Conservation (phyloP, 2,113 vertebrate genomes). For the Hippocampus guttulatus region DNA sequence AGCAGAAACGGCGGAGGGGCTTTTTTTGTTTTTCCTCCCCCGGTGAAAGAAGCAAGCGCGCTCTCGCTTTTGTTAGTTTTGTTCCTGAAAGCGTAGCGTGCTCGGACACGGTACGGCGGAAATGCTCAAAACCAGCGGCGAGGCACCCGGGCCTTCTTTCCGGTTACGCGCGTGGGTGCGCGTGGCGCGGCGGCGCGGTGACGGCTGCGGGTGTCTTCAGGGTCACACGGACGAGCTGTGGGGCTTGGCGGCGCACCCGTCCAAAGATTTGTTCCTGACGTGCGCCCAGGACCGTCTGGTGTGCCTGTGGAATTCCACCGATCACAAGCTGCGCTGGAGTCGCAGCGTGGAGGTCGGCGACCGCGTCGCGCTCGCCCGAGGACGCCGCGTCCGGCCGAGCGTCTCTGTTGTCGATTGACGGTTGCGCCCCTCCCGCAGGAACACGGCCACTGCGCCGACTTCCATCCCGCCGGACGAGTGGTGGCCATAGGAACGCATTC, state of each 20-base stretch:
- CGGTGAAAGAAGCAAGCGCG: no score
- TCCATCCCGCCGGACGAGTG: constrained; percentile 93
- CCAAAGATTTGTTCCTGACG: constrained; percentile 86
- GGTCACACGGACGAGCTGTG: constrained; percentile 98
- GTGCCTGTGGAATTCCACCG: constrained; percentile 87
- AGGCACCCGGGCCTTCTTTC: no score
- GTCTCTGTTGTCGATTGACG: neutral
- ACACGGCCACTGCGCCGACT: constrained; percentile 95
- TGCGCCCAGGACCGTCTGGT: constrained; percentile 96
- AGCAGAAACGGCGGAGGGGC: no score
- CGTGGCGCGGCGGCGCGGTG: no score
- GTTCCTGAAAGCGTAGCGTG: no score
- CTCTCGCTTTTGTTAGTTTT: no score
- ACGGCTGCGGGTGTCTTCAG: constrained; percentile 56
- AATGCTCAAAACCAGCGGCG: no score
- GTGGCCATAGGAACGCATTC: constrained; percentile 96
- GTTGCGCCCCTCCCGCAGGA: constrained; percentile 70
- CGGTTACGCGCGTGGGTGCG: no score
- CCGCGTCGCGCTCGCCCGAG: neutral
- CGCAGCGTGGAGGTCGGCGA: constrained; percentile 81
- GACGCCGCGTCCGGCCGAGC: no score
- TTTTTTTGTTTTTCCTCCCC: no score
- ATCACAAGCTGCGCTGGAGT: constrained; percentile 92
- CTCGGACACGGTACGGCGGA: no score
- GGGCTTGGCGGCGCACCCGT: constrained; percentile 93